These are phyloP conservation scores for Hippolais icterina DNA, from an alignment of 2,113 vertebrate genomes.

Conservation along the genomic window DNA sequence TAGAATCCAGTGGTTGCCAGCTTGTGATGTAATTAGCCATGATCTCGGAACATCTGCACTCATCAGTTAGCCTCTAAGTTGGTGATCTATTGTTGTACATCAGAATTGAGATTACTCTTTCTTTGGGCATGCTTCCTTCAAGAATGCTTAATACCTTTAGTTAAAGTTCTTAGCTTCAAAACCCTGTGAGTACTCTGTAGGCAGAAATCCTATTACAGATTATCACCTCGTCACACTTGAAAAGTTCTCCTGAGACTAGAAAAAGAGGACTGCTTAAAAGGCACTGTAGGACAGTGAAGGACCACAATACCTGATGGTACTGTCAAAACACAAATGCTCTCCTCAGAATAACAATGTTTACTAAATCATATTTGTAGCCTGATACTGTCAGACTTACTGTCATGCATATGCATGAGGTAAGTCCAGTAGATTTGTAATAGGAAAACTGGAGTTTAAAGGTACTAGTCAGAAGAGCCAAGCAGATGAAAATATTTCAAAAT, in stretches of 20 bases:
- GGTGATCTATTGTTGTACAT: constrained; percentile 48
- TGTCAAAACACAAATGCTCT: constrained; percentile 1
- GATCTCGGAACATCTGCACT: constrained; percentile 59
- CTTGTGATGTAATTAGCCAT: constrained; percentile 62
- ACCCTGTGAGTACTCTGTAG: constrained; percentile 7
- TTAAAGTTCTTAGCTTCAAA: constrained; percentile 47
- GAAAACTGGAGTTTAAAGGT: background rate
- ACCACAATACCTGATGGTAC: background rate
- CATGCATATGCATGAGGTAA: background rate
- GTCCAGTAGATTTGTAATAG: background rate
- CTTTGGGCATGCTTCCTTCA: constrained; percentile 16
- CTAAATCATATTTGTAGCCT: background rate
- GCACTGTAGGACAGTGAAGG: constrained; percentile 15
- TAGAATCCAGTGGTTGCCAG: constrained; percentile 60
- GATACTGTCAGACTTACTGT: background rate
- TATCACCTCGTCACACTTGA: constrained; percentile 39
- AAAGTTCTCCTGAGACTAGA: constrained; percentile 27
- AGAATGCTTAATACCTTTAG: constrained; percentile 24
- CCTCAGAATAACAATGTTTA: background rate
- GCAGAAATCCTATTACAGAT: constrained; percentile 57
- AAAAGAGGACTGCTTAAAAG: background rate
- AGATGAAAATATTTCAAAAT: background rate
- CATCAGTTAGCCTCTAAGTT: constrained; percentile 52
- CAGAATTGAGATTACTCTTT: constrained; percentile 3
- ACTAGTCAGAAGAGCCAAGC: background rate